These are phyloP conservation scores for Lagorchestes hirsutus DNA, from an alignment of 2,797 vertebrate species.

Conservation along the genomic window DNA sequence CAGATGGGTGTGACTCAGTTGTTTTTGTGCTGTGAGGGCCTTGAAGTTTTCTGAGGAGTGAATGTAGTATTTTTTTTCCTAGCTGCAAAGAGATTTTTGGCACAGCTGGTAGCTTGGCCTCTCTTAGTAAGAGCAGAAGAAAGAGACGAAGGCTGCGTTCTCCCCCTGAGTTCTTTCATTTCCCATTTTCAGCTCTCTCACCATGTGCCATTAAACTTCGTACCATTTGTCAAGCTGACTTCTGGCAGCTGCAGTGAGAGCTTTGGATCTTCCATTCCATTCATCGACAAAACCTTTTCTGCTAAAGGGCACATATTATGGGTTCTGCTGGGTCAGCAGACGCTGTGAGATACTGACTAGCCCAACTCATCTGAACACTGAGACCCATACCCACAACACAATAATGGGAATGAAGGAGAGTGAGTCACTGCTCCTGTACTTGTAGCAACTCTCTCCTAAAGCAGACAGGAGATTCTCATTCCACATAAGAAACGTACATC, in stretches of 20 bases:
- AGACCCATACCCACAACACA: conserved; percentile 55
- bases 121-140: conserved; percentile 34
- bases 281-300: conserved; percentile 41
- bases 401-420: conserved; percentile 54
- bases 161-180: conserved; percentile 37
- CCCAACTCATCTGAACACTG: conserved; percentile 45
- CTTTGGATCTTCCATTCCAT: conserved; percentile 37
- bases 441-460: neutral
- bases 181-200: conserved; percentile 66
- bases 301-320: conserved; percentile 45
- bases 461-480: neutral
- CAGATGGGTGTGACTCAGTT: neutral
- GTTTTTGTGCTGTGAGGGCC: neutral
- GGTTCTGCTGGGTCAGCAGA: conserved; percentile 63
- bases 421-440: neutral
- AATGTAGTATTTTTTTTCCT: neutral
- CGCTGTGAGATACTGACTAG: conserved; percentile 38
- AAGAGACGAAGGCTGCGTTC: neutral
- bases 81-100: conserved; percentile 57
- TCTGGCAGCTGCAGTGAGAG: conserved; percentile 64
- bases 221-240: conserved; percentile 67
- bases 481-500: neutral
- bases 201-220: conserved; percentile 49
- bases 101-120: conserved; percentile 66
- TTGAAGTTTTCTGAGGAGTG: conserved; percentile 34